Evolutionary conservation across 2,113 vertebrate species (phyloP), one percentile per base, ranked within the genome.

Genomic region (Puffinus mauretanicus): DNA sequence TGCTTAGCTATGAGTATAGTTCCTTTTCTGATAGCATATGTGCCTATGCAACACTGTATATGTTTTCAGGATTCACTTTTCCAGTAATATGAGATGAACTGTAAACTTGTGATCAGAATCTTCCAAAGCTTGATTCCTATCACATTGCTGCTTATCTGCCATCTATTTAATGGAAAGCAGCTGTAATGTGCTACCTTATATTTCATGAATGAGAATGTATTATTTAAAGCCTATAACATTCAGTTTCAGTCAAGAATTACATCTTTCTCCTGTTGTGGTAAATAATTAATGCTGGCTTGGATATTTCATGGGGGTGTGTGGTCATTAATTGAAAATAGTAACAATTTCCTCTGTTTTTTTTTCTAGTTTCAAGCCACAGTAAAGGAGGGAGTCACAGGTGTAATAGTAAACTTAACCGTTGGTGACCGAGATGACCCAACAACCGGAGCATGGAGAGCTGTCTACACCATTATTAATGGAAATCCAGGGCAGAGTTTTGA

Each of bases 401-500:
- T 99, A 36, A 99, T 99, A 49, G 98, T 99, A 82, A 99, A 99
- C 86, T 95, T 99, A 86, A 99, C 99, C 0, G 98, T 99, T 5
- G 99, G 99, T 2, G 99, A 99, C 97, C 98, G 98, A 77, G 99
- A 99, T 1, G 99, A 99, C 82, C 99, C 99, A 0, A 92, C 98
- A 16, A 99, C 99, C 0, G 99, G 99, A 8, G 99, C 99, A 0
- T 99, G 99, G 99, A 98, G 98, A 93, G 99, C 99, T 0, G 98
- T 98, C 30, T 99, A 99, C 95, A 99, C 99, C 65, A 99, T 99
- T 96, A 99, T 99, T 85, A 99, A 98, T 0, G 99, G 99, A 58
- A 99, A 99, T 94, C 98, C 99, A 0, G 98, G 98, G 13, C 98
- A 98, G 96, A 99, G 99, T 90, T 99, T 99, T 20, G 98, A 99